These are phyloP conservation scores for Hymenopus coronatus DNA, from an alignment of 2,888 invertebrate genomes.

Conservation along the genomic window DNA sequence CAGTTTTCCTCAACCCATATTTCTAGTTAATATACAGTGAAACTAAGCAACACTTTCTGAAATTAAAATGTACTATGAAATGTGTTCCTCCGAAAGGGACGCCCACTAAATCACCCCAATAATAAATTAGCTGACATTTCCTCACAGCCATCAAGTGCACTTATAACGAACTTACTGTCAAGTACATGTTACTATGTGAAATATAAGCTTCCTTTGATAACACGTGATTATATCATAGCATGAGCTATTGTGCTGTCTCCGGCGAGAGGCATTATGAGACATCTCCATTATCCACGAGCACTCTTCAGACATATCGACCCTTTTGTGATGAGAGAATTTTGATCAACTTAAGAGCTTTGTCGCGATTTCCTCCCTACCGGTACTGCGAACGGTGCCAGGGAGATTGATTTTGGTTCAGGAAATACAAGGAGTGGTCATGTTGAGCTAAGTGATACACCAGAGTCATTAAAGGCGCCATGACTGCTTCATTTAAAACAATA, in stretches of 20 bases:
- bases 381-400: neutral
- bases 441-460: neutral
- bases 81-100: no score
- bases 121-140: neutral
- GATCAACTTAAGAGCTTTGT: neutral
- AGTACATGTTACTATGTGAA: neutral
- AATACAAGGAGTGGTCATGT: no score
- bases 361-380: neutral
- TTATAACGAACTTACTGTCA: neutral
- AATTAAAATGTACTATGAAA: no score
- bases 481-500: no score
- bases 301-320: neutral
- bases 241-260: neutral
- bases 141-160: neutral
- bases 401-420: neutral
- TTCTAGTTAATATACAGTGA: no score
- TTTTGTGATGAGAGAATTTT: neutral
- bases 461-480: neutral
- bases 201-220: neutral
- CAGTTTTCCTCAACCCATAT: no score
- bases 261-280: neutral
- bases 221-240: neutral
- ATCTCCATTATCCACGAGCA: neutral
- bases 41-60: no score
- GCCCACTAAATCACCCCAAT: neutral